A percentile compares a stretch with the other conserved stretches of the same genome.
phyloP scores from a whole-genome alignment of 1,140 invertebrate genomes.

The Bombus confusus region DNA sequence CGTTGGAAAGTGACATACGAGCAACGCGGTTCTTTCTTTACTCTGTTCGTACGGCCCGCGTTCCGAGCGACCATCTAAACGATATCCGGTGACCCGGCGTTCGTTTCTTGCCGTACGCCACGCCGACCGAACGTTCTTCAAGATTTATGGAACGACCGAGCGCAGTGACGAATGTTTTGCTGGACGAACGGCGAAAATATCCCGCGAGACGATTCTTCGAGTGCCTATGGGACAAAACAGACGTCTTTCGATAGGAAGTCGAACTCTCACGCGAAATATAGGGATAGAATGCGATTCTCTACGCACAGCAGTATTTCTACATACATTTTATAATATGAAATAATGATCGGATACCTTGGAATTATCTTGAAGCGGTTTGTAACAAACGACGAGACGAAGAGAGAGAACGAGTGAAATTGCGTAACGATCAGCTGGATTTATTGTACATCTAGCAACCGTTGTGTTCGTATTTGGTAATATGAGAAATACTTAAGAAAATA shows the following conservation, averaged over 20 bases:
- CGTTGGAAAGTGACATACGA: constrained; percentile 37
- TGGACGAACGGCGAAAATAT: constrained; percentile 13
- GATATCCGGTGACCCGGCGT: constrained; percentile 43
- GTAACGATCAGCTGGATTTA: too few species aligned
- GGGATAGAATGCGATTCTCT: not conserved
- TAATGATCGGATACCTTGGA: too few species aligned
- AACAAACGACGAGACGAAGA: too few species aligned
- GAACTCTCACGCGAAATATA: not conserved
- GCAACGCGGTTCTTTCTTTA: not conserved
- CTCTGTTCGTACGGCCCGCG: too few species aligned
- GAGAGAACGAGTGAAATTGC: too few species aligned
- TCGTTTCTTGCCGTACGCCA: constrained; percentile 25
- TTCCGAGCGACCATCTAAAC: constrained; percentile 20
- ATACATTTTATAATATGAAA: too few species aligned
- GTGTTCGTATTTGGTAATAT: too few species aligned
- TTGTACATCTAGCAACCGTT: too few species aligned
- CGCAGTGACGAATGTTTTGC: constrained; percentile 16
- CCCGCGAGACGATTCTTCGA: not conserved
- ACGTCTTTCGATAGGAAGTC: not conserved
- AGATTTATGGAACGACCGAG: constrained; percentile 46
- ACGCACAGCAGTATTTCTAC: too few species aligned
- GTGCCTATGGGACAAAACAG: not conserved
- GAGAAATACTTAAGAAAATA: too few species aligned
- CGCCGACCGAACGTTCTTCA: constrained; percentile 28
- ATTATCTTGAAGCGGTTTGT: too few species aligned